Percentiles rank a stretch among this genome's conserved stretches.
These are phyloP conservation scores for Lissonota sp. DNA, from an alignment of 2,888 invertebrate species.

Conservation along the genomic window DNA sequence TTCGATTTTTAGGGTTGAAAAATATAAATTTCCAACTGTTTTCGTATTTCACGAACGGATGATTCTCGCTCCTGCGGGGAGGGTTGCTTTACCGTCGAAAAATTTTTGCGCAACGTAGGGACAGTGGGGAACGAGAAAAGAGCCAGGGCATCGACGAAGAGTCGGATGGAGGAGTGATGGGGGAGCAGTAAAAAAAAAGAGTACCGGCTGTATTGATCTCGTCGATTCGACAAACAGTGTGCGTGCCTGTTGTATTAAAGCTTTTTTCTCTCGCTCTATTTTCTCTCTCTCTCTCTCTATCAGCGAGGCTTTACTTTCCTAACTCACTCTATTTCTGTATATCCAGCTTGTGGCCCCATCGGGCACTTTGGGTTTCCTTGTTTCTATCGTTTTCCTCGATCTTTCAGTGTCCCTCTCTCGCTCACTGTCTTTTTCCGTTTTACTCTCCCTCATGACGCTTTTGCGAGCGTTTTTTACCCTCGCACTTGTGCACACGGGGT, in stretches of 20 bases:
- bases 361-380: conserved; percentile 38
- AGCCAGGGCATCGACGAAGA: conserved; percentile 59
- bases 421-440: conserved; percentile 49
- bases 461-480: conserved; percentile 2
- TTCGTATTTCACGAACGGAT: not conserved
- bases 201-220: conserved; percentile 80
- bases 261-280: conserved; percentile 32
- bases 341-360: conserved; percentile 43
- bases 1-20: too few species aligned
- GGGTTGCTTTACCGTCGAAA: conserved; percentile 14
- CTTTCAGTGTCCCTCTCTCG: conserved; percentile 24
- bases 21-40: conserved; percentile 4
- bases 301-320: conserved; percentile 53
- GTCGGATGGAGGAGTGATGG: conserved; percentile 62
- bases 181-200: conserved; percentile 61
- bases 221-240: conserved; percentile 81
- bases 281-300: conserved; percentile 60
- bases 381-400: not conserved
- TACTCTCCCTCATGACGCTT: conserved; percentile 45
- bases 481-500: conserved; percentile 36
- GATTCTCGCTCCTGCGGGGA: conserved; percentile 11
- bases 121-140: conserved; percentile 2
- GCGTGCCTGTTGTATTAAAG: conserved; percentile 72
- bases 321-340: conserved; percentile 49
- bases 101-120: conserved; percentile 10